Conservation (phyloP, 2,113 vertebrate species). For the Paradoxurus hermaphroditus region DNA sequence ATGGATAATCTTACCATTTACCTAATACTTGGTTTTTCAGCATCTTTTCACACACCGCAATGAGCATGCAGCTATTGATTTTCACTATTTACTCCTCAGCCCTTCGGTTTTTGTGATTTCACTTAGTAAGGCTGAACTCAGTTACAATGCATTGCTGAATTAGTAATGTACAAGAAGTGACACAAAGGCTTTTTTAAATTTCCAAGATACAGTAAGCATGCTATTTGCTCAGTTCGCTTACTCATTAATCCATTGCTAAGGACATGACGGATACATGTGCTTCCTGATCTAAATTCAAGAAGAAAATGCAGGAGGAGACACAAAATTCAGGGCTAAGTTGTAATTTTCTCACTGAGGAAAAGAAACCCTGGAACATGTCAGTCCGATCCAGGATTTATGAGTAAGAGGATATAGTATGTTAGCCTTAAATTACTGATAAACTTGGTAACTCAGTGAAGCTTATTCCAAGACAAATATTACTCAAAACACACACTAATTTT, state of each 20-base stretch:
- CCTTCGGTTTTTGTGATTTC: not conserved
- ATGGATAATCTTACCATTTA: not conserved
- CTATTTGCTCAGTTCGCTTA: not conserved
- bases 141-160: not conserved
- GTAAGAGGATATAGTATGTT: not conserved
- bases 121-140: not conserved
- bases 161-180: not conserved
- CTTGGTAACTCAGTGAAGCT: constrained; percentile 57
- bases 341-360: not conserved
- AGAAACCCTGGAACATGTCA: constrained; percentile 5
- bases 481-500: constrained; percentile 28
- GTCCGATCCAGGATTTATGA: constrained; percentile 24
- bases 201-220: not conserved
- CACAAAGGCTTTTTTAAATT: not conserved
- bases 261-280: not conserved
- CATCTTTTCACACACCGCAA: not conserved
- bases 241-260: not conserved
- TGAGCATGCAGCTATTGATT: not conserved
- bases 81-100: not conserved
- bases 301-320: not conserved
- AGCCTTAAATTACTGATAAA: constrained; percentile 60
- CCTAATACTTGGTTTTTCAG: not conserved
- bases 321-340: not conserved
- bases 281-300: not conserved
- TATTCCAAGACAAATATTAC: constrained; percentile 63